Percentiles rank a stretch among this genome's conserved stretches.
Conservation (phyloP, 2,888 invertebrate genomes). For the Phalera bucephala region DNA sequence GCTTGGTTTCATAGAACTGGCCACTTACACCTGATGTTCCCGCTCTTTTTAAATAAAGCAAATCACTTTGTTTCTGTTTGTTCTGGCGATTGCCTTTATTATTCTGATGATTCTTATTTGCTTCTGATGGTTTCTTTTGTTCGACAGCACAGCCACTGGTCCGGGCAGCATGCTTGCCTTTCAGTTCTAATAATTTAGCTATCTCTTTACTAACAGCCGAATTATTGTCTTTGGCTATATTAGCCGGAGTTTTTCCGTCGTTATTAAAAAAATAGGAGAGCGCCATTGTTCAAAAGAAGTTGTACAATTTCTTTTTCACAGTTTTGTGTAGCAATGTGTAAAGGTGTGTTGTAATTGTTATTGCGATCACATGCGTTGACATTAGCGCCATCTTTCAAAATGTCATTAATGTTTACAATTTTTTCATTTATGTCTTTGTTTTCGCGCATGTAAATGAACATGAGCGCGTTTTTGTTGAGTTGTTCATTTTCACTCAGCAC, state of each 20-base stretch:
- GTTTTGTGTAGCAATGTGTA: conserved; percentile 25
- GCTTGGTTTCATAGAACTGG: conserved; percentile 37
- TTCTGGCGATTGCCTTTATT: neutral
- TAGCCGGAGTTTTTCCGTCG: conserved; percentile 15
- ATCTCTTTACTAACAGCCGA: conserved; percentile 17
- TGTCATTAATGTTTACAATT: conserved; percentile 16
- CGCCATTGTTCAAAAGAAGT: conserved; percentile 17
- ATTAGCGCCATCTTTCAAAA: conserved; percentile 24
- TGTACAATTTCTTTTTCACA: conserved; percentile 24
- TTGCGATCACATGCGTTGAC: conserved; percentile 25
- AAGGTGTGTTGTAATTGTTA: conserved; percentile 22
- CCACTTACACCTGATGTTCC: conserved; percentile 30
- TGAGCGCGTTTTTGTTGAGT: conserved; percentile 20
- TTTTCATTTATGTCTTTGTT: conserved; percentile 19
- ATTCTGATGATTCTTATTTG: conserved; percentile 2
- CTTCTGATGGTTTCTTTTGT: conserved; percentile 5
- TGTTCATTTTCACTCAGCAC: conserved; percentile 9
- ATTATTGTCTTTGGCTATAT: conserved; percentile 20
- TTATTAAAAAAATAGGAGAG: conserved; percentile 11
- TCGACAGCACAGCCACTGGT: neutral
- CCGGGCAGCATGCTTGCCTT: conserved; percentile 3
- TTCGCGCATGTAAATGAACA: conserved; percentile 25
- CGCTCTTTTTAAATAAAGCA: conserved; percentile 20
- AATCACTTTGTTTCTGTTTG: conserved; percentile 1
- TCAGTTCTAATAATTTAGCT: conserved; percentile 11